phyloP scores from a whole-genome alignment of 2,888 invertebrate genomes.

The Pandemis heparana region DNA sequence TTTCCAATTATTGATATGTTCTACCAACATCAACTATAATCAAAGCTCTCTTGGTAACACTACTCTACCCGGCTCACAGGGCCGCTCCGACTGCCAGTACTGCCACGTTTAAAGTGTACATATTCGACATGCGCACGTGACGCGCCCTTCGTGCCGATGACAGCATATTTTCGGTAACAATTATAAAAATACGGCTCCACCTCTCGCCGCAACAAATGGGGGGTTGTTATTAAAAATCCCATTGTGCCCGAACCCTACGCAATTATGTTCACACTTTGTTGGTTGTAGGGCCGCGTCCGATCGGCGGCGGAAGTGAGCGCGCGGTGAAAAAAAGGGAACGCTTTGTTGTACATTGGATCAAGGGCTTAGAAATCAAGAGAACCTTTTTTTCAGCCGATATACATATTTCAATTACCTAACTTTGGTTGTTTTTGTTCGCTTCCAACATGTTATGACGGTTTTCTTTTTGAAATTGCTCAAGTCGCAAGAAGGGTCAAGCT shows the following conservation, averaged over 20 bases:
- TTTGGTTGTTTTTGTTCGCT: background rate
- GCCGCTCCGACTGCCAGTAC: slow-evolving; percentile 11
- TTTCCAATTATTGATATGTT: too few species aligned
- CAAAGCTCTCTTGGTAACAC: background rate
- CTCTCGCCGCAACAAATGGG: slow-evolving; percentile 12
- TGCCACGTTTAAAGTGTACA: slow-evolving; percentile 17
- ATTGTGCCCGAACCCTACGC: slow-evolving; percentile 45
- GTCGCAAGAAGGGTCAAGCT: too few species aligned
- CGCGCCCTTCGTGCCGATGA: slow-evolving; percentile 29
- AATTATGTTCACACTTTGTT: slow-evolving; percentile 57
- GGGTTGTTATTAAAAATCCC: slow-evolving; percentile 44
- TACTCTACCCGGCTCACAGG: slow-evolving; percentile 12
- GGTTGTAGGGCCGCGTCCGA: background rate
- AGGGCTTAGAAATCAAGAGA: background rate
- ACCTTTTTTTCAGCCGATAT: background rate
- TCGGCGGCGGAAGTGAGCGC: slow-evolving; percentile 16
- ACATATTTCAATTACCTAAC: background rate
- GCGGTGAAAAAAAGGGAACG: slow-evolving; percentile 3
- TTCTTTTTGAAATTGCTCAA: too few species aligned
- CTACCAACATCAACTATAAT: background rate
- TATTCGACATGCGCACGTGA: slow-evolving; percentile 1
- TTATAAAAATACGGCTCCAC: slow-evolving; percentile 36
- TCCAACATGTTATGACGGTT: background rate
- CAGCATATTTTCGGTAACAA: slow-evolving; percentile 36
- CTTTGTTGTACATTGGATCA: background rate